phyloP scores from a whole-genome alignment of 2,113 vertebrate species.

The Sphyrna mokarran region DNA sequence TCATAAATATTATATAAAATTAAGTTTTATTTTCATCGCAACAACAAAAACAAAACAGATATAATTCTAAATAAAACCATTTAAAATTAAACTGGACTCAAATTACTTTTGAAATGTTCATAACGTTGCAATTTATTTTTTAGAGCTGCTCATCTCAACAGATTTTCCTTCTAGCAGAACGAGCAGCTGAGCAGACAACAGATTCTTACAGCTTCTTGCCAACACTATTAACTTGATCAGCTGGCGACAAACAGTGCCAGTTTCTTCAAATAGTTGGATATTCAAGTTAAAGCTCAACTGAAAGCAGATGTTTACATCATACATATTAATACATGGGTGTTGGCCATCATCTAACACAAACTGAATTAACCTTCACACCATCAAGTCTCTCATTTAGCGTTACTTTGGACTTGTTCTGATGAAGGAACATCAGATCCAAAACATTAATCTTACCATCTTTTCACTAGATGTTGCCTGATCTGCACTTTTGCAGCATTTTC shows the following conservation, averaged over 20 bases:
- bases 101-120: conserved; percentile 1
- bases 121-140: neutral
- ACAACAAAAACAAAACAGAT: neutral
- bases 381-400: neutral
- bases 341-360: neutral
- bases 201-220: neutral
- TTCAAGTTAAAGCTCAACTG: conserved; percentile 1
- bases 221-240: conserved; percentile 3
- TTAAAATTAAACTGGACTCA: neutral
- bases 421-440: neutral
- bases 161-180: neutral
- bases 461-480: neutral
- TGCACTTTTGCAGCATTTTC: neutral
- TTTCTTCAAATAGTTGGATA: neutral
- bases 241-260: neutral
- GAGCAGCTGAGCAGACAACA: neutral
- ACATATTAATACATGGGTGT: neutral
- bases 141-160: neutral
- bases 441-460: neutral
- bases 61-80: neutral
- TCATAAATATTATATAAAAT: neutral
- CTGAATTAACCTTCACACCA: neutral
- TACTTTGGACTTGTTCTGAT: neutral
- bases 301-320: conserved; percentile 9
- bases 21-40: neutral